phyloP scores from a whole-genome alignment of 2,113 vertebrate species.

The Chlamydotis undulata region DNA sequence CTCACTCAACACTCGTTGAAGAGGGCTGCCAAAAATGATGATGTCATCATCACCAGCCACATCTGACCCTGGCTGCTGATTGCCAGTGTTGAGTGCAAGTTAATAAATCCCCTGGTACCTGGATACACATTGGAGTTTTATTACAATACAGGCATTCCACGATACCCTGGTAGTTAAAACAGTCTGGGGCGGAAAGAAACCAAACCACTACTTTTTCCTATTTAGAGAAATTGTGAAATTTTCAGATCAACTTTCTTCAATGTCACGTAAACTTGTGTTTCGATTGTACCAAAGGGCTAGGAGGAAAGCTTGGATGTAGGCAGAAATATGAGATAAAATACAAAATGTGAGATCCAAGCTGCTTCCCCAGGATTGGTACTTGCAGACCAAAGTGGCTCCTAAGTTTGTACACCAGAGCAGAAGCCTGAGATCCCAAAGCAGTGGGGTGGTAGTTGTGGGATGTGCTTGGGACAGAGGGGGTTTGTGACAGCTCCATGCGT shows the following conservation, averaged over 20 bases:
- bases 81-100: conserved; percentile 77
- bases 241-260: conserved; percentile 53
- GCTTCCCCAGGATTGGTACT: not conserved
- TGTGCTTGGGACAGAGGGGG: not conserved
- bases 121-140: conserved; percentile 79
- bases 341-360: not conserved
- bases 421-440: not conserved
- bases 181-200: conserved; percentile 66
- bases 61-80: conserved; percentile 80
- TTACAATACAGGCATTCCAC: conserved; percentile 80
- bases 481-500: not conserved
- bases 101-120: conserved; percentile 82
- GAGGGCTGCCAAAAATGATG: conserved; percentile 79
- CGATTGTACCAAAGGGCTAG: not conserved
- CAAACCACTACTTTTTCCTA: conserved; percentile 61
- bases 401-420: not conserved
- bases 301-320: not conserved
- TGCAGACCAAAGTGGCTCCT: not conserved
- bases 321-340: not conserved
- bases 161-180: conserved; percentile 77
- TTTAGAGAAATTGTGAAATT: conserved; percentile 71
- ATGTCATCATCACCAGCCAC: conserved; percentile 81
- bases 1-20: conserved; percentile 80
- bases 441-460: not conserved
- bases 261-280: conserved; percentile 23